phyloP scores from a whole-genome alignment of 2,113 vertebrate species.

The Callorhinus ursinus region DNA sequence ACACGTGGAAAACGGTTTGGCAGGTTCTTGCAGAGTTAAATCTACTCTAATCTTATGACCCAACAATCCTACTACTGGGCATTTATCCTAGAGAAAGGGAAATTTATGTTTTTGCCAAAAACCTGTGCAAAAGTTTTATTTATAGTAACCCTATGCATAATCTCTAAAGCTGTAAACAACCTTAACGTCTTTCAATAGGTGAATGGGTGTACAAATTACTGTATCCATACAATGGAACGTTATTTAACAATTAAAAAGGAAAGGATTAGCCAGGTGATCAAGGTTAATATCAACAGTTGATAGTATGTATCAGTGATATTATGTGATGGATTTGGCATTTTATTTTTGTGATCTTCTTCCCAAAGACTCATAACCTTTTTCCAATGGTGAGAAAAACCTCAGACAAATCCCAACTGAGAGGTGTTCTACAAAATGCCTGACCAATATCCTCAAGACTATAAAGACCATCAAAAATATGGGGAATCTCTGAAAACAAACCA shows the following conservation, averaged over 20 bases:
- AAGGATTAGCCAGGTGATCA: neutral
- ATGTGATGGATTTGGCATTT: neutral
- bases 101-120: neutral
- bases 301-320: neutral
- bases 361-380: neutral
- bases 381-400: neutral
- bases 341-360: neutral
- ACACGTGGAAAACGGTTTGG: neutral
- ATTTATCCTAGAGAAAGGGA: neutral
- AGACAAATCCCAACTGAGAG: neutral
- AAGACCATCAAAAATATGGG: neutral
- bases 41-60: neutral
- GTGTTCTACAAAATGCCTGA: neutral
- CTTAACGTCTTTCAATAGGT: neutral
- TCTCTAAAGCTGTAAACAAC: neutral
- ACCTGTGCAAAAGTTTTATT: neutral
- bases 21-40: neutral
- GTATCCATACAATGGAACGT: neutral
- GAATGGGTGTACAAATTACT: neutral
- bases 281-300: neutral
- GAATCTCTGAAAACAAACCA: neutral
- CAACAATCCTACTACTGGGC: neutral
- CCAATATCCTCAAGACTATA: neutral
- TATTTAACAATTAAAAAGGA: neutral
- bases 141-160: neutral